Percentiles rank a stretch among this genome's conserved stretches.
Conservation (phyloP, 2,888 invertebrate species). For the Acronicta leporina region DNA sequence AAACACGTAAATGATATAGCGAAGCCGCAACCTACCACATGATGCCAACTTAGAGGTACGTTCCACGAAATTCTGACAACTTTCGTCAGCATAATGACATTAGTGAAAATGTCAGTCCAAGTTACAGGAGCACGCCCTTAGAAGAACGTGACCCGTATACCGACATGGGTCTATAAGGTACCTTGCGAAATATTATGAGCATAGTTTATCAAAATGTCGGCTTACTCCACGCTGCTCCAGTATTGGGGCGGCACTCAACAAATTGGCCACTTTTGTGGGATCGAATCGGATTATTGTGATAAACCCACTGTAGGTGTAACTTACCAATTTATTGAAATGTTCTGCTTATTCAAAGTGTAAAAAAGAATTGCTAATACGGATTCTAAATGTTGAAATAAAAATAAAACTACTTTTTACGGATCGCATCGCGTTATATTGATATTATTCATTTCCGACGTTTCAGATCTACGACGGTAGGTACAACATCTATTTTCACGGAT, state of each 20-base stretch:
- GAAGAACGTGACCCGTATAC: slow-evolving; percentile 57
- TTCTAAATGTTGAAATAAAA: too few species aligned
- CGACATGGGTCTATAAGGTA: slow-evolving; percentile 49
- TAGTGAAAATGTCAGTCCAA: slow-evolving; percentile 78
- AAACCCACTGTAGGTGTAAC: slow-evolving; percentile 54
- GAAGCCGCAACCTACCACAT: slow-evolving; percentile 14
- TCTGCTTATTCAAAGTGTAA: slow-evolving; percentile 5
- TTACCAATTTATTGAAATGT: slow-evolving; percentile 50
- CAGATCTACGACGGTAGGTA: too few species aligned
- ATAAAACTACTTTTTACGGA: too few species aligned
- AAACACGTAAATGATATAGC: slow-evolving; percentile 13
- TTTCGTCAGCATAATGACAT: slow-evolving; percentile 76
- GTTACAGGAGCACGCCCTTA: slow-evolving; percentile 70
- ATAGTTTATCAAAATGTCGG: slow-evolving; percentile 81
- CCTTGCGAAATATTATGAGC: slow-evolving; percentile 72
- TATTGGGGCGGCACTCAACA: slow-evolving; percentile 73
- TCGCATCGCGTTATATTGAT: too few species aligned
- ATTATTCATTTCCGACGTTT: too few species aligned
- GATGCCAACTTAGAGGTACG: slow-evolving; percentile 13
- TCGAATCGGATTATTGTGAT: slow-evolving; percentile 69
- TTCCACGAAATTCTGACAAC: slow-evolving; percentile 52
- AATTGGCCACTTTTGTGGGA: slow-evolving; percentile 75
- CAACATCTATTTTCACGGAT: too few species aligned
- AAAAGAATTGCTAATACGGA: slow-evolving; percentile 3
- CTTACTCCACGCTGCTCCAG: slow-evolving; percentile 64